phyloP scores from a whole-genome alignment of 2,113 vertebrate genomes.

The Prietella phreatophila region DNA sequence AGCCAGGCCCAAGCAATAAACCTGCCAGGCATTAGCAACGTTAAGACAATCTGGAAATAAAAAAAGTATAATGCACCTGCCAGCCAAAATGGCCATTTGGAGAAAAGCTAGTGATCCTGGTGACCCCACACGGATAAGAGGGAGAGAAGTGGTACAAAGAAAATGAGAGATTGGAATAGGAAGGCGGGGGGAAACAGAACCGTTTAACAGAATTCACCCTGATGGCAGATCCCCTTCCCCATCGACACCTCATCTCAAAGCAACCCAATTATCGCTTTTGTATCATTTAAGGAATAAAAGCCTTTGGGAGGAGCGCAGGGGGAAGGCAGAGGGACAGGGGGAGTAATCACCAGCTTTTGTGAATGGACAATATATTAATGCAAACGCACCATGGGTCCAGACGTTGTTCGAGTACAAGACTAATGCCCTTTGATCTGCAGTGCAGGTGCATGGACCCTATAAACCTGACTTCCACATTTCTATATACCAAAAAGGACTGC shows the following conservation, averaged over 20 bases:
- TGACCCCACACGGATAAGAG: conserved; percentile 88
- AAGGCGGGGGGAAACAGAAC: conserved; percentile 83
- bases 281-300: conserved; percentile 97
- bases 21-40: conserved; percentile 99
- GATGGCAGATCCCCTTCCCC: conserved; percentile 93
- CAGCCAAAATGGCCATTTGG: conserved; percentile 99
- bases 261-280: conserved; percentile 99
- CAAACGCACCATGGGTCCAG: conserved; percentile 74
- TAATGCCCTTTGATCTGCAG: conserved; percentile 68
- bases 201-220: conserved; percentile 97
- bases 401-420: conserved; percentile 68
- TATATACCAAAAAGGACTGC: conserved; percentile 28
- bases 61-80: conserved; percentile 99
- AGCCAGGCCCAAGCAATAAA: conserved; percentile 99
- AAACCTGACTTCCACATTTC: conserved; percentile 50
- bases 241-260: conserved; percentile 98
- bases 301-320: conserved; percentile 75
- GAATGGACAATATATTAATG: conserved; percentile 79
- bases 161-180: conserved; percentile 74
- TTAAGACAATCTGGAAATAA: conserved; percentile 99
- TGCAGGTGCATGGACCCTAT: conserved; percentile 64
- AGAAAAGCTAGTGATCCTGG: conserved; percentile 99
- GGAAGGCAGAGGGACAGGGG: conserved; percentile 46
- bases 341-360: conserved; percentile 85
- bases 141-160: conserved; percentile 68